Evolutionary conservation across 2,113 vertebrate genomes (phyloP).

Genomic region (Rissa tridactyla): DNA sequence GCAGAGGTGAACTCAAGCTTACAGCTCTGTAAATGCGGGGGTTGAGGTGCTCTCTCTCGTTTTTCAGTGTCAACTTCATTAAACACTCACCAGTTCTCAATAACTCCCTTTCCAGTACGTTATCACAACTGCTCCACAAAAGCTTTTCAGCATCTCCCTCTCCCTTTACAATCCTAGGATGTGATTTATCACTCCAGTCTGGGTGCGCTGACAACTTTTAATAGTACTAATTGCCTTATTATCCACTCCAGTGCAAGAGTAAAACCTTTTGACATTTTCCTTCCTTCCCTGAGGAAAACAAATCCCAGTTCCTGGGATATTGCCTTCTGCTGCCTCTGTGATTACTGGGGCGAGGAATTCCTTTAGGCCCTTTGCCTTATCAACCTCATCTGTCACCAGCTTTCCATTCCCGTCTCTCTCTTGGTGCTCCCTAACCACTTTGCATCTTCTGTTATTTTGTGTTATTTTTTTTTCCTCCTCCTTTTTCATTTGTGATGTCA

Average conservation of each 20-base stretch:
- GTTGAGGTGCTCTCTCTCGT: not conserved
- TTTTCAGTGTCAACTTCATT: not conserved
- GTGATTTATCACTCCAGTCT: conserved; percentile 23
- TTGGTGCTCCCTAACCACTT: not conserved
- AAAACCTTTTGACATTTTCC: conserved; percentile 64
- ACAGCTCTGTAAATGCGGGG: not conserved
- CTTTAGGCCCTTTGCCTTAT: conserved; percentile 34
- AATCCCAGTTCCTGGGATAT: conserved; percentile 42
- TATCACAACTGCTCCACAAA: not conserved
- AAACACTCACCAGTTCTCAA: not conserved
- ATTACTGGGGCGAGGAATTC: conserved; percentile 59
- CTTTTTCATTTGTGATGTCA: not conserved
- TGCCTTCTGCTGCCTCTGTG: conserved; percentile 59
- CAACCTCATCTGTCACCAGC: conserved; percentile 56
- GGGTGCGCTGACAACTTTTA: conserved; percentile 14
- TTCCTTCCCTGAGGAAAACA: conserved; percentile 51
- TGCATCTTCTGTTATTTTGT: not conserved
- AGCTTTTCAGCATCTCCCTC: not conserved
- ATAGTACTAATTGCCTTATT: conserved; percentile 59
- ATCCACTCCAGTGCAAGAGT: conserved; percentile 38
- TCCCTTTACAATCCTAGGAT: not conserved
- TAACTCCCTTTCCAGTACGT: not conserved
- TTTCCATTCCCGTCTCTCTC: not conserved
- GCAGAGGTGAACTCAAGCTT: conserved; percentile 3
- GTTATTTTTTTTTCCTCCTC: not conserved